Percentiles rank a stretch among this genome's conserved stretches.
Evolutionary conservation across 2,888 invertebrate species (phyloP).

Genomic region (Drosophila melanosoma): DNA sequence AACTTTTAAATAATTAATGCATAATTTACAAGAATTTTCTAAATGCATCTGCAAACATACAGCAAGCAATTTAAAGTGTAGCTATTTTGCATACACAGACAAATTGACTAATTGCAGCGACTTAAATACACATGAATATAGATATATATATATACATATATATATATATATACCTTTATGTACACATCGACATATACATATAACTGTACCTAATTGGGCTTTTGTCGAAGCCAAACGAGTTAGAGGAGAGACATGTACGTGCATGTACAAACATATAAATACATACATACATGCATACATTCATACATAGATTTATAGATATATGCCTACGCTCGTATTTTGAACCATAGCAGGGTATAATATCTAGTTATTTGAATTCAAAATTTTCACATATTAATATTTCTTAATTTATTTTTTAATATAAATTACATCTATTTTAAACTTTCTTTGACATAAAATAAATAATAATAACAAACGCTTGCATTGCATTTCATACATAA

Average conservation of each 20-base stretch:
- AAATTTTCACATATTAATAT: not conserved
- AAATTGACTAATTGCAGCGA: slow-evolving; percentile 31
- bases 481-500: not conserved
- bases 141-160: not conserved
- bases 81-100: slow-evolving; percentile 4
- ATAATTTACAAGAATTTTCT: not conserved
- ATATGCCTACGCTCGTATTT: not conserved
- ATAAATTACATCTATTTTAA: not conserved
- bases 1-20: not conserved
- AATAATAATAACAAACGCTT: not conserved
- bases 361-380: not conserved
- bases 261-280: not conserved
- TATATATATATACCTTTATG: not conserved
- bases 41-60: not conserved
- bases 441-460: not conserved
- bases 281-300: not conserved
- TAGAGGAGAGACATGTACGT: not conserved
- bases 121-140: not conserved
- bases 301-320: not conserved
- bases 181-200: too few relatives aligned
- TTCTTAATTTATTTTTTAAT: not conserved
- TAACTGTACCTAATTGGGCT: slow-evolving; percentile 1
- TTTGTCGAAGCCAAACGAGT: slow-evolving; percentile 7
- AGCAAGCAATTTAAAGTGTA: not conserved
- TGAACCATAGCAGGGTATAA: not conserved